phyloP scores from a whole-genome alignment of 1,140 invertebrate species.

The Atta colombica region DNA sequence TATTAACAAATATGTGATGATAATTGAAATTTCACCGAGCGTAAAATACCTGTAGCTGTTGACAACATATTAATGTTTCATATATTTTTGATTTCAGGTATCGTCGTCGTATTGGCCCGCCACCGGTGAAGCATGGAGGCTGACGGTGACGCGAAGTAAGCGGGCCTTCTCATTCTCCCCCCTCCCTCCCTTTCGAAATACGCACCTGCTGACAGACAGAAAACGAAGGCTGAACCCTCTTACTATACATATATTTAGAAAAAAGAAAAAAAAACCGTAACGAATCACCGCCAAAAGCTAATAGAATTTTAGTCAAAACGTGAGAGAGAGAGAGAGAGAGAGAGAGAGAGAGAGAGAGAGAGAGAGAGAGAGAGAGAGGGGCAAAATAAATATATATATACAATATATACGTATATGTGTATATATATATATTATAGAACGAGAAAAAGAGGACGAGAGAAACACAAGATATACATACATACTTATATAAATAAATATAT shows the following conservation, averaged over 20 bases:
- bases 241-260: conserved; percentile 48
- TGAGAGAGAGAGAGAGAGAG: conserved; percentile 10
- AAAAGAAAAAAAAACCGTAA: conserved; percentile 53
- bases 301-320: conserved; percentile 61
- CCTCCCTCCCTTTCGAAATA: conserved; percentile 33
- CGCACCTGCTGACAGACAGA: conserved; percentile 45
- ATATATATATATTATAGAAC: conserved; percentile 24
- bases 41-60: neutral
- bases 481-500: conserved; percentile 57
- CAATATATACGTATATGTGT: conserved; percentile 30
- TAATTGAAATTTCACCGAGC: neutral
- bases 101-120: neutral
- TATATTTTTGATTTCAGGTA: conserved; percentile 51
- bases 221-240: conserved; percentile 61
- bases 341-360: conserved; percentile 25
- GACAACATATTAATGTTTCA: conserved; percentile 4
- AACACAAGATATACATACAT: conserved; percentile 18
- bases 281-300: conserved; percentile 68
- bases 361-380: neutral
- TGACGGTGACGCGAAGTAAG: conserved; percentile 46
- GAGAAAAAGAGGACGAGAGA: conserved; percentile 21
- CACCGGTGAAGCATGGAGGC: conserved; percentile 50
- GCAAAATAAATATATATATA: conserved; percentile 24
- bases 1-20: neutral
- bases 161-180: conserved; percentile 23